Conservation (phyloP, 1,140 invertebrate species). For the Heliconius himera region DNA sequence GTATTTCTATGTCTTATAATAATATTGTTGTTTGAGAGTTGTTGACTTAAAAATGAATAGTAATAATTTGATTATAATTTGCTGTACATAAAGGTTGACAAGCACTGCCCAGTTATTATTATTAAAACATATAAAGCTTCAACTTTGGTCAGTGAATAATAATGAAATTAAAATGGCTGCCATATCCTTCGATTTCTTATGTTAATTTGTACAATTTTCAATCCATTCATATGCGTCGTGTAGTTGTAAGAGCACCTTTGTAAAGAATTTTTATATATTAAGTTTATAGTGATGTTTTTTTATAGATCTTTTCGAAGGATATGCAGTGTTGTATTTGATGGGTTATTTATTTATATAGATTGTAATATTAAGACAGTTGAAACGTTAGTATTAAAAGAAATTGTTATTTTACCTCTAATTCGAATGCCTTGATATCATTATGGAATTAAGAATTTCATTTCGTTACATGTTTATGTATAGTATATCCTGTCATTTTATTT, state of each 20-base stretch:
- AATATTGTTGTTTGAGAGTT: not conserved
- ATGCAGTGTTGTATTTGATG: constrained; percentile 15
- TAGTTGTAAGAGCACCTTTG: constrained; percentile 27
- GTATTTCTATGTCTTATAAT: not conserved
- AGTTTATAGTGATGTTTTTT: constrained; percentile 23
- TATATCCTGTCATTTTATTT: not conserved
- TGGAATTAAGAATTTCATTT: constrained; percentile 10
- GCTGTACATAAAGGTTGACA: constrained; percentile 17
- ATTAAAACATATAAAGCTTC: not conserved
- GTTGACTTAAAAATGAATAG: not conserved
- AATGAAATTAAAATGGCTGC: constrained; percentile 24
- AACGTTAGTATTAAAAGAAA: constrained; percentile 3
- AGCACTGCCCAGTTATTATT: not conserved
- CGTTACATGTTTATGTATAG: not conserved
- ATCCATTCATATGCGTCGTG: constrained; percentile 14
- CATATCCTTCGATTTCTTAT: constrained; percentile 29
- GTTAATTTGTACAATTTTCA: constrained; percentile 20
- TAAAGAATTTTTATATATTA: constrained; percentile 18
- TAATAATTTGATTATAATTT: constrained; percentile 33
- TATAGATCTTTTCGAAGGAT: constrained; percentile 27
- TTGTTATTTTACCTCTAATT: constrained; percentile 6
- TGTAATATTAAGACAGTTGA: constrained; percentile 14
- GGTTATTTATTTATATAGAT: constrained; percentile 20
- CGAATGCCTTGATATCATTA: not conserved
- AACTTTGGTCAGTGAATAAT: constrained; percentile 16